Evolutionary conservation across 1,140 invertebrate species (phyloP).

Genomic region (Palaemon carinicauda): DNA sequence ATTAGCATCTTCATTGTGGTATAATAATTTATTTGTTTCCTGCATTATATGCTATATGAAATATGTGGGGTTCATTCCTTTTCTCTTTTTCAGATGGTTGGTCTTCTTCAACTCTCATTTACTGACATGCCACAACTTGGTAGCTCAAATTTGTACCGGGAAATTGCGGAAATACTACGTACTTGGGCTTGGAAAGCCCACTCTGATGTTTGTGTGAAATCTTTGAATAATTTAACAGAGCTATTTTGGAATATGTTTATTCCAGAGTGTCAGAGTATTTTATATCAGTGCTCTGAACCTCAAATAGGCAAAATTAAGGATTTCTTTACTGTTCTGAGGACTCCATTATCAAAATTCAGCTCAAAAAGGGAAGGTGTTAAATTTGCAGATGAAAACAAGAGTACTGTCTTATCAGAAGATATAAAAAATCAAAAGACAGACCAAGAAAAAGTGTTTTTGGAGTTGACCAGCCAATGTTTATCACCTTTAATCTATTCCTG

Average conservation of each 20-base stretch:
- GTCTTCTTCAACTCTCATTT: conserved; percentile 21
- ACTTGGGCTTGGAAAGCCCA: conserved; percentile 14
- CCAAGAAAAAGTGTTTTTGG: background rate
- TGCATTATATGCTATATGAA: too few relatives aligned
- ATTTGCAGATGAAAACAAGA: conserved; percentile 12
- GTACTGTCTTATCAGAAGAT: background rate
- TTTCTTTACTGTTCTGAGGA: conserved; percentile 1
- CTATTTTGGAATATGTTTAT: conserved; percentile 30
- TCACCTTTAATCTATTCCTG: background rate
- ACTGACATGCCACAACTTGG: conserved; percentile 4
- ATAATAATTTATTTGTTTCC: too few relatives aligned
- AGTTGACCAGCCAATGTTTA: background rate
- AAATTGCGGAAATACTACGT: conserved; percentile 29
- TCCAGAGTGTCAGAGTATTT: background rate
- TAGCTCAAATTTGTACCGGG: conserved; percentile 30
- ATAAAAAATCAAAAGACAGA: background rate
- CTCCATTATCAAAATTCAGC: conserved; percentile 14
- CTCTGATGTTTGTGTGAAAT: background rate
- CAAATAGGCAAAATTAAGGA: background rate
- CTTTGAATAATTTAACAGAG: background rate
- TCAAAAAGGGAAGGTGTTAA: conserved; percentile 11
- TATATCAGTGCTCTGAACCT: background rate
- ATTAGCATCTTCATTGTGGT: too few relatives aligned
- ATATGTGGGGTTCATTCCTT: conserved; percentile 9
- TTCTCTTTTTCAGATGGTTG: conserved; percentile 52